Base-by-base conservation (phyloP, 2,797 vertebrate species). In the Sciurus vulgaris region DNA sequence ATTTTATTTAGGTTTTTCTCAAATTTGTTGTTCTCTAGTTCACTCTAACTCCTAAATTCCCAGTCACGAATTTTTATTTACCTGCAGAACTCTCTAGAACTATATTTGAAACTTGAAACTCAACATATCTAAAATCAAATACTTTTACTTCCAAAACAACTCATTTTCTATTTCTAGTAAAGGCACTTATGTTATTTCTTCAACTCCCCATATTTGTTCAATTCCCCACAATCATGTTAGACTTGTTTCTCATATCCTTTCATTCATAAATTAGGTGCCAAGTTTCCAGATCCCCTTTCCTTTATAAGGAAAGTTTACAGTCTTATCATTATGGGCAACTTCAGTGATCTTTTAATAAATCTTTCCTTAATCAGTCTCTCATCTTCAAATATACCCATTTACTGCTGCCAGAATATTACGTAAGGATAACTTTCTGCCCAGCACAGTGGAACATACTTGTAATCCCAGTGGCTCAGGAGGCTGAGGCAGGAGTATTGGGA, bases 21-120 rank as follows among this genome's bases (percentile, higher is more conserved):
- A 79, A 93, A 67, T 89, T 47, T 94, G 59, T 70, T 86, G 65
- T 70, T 84, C 15, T 93, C 41, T 26, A 91, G 20, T 82, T 44
- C 17, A 87, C 8, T 41, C 24, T 90, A 54, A 86, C 20, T 84
- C 10, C 47, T 95, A 77, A 95, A 63, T 83, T 95, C 15, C 14
- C 35, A 94, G 77, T 82, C 30, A 49, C n/a, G 30, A 92, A 93
- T 74, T 95, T 92, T 44, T 83, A 44, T 65, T 86, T 81, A 83
- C 3, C 44, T 70, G 24, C 0, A 38, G 5, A 1, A 63, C 17
- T 49, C 77, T 47, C 15, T 44, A 89, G 26, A 87, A 95, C 5
- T 26, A 26, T 26, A 92, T 15, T 33, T 44, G 26, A 74, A 87
- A 73, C 24, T n/a, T 74, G 30, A 87, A 94, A 84, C 5, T 51